These are phyloP conservation scores for Selenia dentaria DNA, from an alignment of 2,888 invertebrate species.

Conservation along the genomic window DNA sequence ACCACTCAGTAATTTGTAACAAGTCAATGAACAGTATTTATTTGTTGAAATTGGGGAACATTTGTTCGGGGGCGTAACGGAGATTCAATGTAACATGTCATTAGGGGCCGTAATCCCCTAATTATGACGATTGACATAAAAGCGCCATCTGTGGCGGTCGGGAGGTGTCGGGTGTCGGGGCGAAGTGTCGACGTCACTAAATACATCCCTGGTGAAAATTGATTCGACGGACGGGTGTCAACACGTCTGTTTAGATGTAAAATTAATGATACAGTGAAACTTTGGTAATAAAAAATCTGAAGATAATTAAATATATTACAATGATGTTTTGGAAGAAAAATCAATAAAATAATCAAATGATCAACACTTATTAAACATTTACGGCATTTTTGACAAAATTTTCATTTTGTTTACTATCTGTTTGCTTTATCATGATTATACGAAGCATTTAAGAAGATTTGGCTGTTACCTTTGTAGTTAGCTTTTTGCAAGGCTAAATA, in stretches of 20 bases:
- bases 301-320: too few relatives aligned
- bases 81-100: slow-evolving; percentile 80
- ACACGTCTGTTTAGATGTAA: slow-evolving; percentile 33
- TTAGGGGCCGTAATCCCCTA: slow-evolving; percentile 81
- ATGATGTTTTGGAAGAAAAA: too few relatives aligned
- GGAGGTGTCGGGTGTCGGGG: slow-evolving; percentile 76
- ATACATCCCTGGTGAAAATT: slow-evolving; percentile 41
- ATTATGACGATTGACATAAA: slow-evolving; percentile 84
- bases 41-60: slow-evolving; percentile 58
- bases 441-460: too few relatives aligned
- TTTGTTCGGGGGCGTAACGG: slow-evolving; percentile 78
- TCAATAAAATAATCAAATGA: too few relatives aligned
- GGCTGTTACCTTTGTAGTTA: too few relatives aligned
- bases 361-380: too few relatives aligned
- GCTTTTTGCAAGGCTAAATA: too few relatives aligned
- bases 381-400: too few relatives aligned
- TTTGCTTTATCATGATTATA: too few relatives aligned
- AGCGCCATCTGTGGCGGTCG: slow-evolving; percentile 78
- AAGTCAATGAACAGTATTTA: slow-evolving; percentile 70
- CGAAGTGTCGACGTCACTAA: slow-evolving; percentile 41
- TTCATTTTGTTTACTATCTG: too few relatives aligned
- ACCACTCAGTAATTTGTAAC: slow-evolving; percentile 35
- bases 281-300: too few relatives aligned
- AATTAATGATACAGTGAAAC: slow-evolving; percentile 17
- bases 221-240: slow-evolving; percentile 38